Base-by-base conservation (phyloP, 2,113 vertebrate genomes). In the Sylvia atricapilla region DNA sequence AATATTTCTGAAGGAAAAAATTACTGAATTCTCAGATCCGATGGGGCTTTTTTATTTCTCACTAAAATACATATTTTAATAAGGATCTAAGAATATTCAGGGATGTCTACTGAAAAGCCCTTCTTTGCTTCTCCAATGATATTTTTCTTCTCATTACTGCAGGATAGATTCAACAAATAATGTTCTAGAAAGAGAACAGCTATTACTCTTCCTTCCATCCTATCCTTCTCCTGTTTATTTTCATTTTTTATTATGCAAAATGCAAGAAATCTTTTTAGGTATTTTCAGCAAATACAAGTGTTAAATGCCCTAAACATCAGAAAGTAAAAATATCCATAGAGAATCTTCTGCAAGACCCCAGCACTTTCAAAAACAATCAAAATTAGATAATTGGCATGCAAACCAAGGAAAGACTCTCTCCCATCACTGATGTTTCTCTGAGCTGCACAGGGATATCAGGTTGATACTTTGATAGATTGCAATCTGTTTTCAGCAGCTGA, bases 401-500 rank as follows among this genome's bases (percentile, higher is more conserved):
- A 64, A 47, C 30, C 16, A 39, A 35, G 55, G 75, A 84, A 73
- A 66, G 37, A 62, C 33, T 91, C 58, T 67, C 84, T 94, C 67
- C 50, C 53, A 50, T 87, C 74, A 35, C 35, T 89, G 72, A 81
- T 8, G 25, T 93, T 76, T 89, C 88, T 88, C 62, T 6, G 31
- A n/a, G 22, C 70, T 86, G n/a, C 75, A 67, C 31, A 89, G 72
- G 88, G 35, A 85, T 89, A 94, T 75, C 75, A 91, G 87, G 95
- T 95, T 97, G 97, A 97, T 91, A 92, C 84, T 95, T 95, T 97
- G 97, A 97, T 97, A 97, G 97, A 97, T 97, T 97, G 96, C 96
- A 95, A 91, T 96, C 94, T 98, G 98, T 98, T 98, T 98, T 98
- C 97, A 96, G 98, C 94, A 95, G 96, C 95, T 97, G 96, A 98